Conservation (phyloP, 1,140 invertebrate genomes). For the Dreissena rostriformis region DNA sequence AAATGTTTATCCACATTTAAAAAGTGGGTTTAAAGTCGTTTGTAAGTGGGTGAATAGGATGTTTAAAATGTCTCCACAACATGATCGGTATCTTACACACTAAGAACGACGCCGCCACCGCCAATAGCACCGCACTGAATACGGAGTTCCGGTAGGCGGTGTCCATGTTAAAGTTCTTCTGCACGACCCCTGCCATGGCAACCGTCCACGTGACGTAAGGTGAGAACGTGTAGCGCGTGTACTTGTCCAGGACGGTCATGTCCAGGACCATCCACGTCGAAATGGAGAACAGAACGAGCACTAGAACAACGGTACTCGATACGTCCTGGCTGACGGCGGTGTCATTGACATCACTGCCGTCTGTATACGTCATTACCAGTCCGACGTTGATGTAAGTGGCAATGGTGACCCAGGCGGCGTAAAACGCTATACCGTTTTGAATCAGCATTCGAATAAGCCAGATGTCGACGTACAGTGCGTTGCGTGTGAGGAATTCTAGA, state of each 20-base stretch:
- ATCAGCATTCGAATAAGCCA: constrained; percentile 74
- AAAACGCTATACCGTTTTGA: constrained; percentile 78
- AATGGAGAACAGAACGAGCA: constrained; percentile 57
- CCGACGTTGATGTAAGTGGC: constrained; percentile 76
- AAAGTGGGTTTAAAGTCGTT: constrained; percentile 60
- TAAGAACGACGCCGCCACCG: constrained; percentile 39
- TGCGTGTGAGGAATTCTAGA: constrained; percentile 55
- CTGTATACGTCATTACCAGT: constrained; percentile 69
- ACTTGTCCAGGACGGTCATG: constrained; percentile 70
- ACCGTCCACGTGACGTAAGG: constrained; percentile 72
- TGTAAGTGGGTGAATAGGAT: constrained; percentile 50
- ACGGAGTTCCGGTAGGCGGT: constrained; percentile 57
- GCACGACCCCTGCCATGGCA: constrained; percentile 67
- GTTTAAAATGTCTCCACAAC: constrained; percentile 50
- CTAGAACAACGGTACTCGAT: constrained; percentile 60
- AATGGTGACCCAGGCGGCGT: constrained; percentile 76
- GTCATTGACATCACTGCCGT: constrained; percentile 47
- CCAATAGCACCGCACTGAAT: constrained; percentile 48
- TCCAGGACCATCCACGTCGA: constrained; percentile 71
- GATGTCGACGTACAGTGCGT: constrained; percentile 62
- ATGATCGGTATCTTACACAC: constrained; percentile 59
- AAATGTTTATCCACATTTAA: constrained; percentile 2
- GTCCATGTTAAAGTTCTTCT: constrained; percentile 65
- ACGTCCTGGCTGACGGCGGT: constrained; percentile 52
- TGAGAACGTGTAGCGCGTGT: constrained; percentile 71